phyloP scores from a whole-genome alignment of 2,888 invertebrate species.

The Eutolmus rufibarbis region DNA sequence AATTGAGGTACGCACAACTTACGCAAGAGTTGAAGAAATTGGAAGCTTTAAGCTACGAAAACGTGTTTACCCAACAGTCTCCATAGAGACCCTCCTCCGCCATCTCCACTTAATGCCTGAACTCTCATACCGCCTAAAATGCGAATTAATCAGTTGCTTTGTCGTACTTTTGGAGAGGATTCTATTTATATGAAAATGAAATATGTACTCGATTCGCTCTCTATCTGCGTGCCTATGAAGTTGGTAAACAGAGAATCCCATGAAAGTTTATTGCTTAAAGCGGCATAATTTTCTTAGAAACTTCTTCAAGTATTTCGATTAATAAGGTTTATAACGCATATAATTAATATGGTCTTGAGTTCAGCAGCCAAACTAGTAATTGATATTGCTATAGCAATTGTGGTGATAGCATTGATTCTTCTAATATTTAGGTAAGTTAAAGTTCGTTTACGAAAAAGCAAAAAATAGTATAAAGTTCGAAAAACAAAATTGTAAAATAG shows the following conservation, averaged over 20 bases:
- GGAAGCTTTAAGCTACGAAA: not conserved
- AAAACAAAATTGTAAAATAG: not conserved
- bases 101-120: not conserved
- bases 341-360: not conserved
- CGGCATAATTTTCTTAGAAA: not conserved
- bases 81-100: not conserved
- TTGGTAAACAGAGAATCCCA: not conserved
- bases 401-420: not conserved
- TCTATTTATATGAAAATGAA: not conserved
- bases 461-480: not conserved
- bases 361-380: not conserved
- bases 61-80: not conserved
- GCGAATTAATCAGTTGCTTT: not conserved
- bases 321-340: not conserved
- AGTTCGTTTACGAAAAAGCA: not conserved
- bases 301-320: not conserved
- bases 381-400: not conserved
- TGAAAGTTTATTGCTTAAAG: not conserved
- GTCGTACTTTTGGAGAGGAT: not conserved
- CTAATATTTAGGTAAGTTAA: not conserved
- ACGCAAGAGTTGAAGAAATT: not conserved
- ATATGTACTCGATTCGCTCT: not conserved
- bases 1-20: too few relatives aligned
- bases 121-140: not conserved
- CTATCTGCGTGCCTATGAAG: not conserved